These are phyloP conservation scores for Zapornia atra DNA, from an alignment of 2,113 vertebrate genomes.

Conservation along the genomic window DNA sequence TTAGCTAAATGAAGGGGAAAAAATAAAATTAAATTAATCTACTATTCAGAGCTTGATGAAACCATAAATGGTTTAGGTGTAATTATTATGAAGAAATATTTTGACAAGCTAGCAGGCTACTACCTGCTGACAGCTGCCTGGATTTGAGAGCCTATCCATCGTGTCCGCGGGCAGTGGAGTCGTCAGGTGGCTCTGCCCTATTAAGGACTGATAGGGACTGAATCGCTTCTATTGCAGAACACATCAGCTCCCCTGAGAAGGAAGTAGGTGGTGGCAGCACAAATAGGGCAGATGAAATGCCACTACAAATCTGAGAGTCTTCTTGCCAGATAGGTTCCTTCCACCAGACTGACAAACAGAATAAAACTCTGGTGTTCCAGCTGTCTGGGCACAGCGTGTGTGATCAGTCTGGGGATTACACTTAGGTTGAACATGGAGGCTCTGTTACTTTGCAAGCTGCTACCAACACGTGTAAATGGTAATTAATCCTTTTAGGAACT, in stretches of 20 bases:
- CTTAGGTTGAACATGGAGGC: not conserved
- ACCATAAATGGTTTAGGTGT: not conserved
- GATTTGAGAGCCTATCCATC: not conserved
- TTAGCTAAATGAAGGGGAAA: not conserved
- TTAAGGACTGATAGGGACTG: not conserved
- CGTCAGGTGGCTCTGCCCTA: not conserved
- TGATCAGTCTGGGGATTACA: not conserved
- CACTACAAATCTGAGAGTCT: not conserved
- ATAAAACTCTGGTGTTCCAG: not conserved
- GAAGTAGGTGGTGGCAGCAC: not conserved
- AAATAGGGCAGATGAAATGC: not conserved
- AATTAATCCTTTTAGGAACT: not conserved
- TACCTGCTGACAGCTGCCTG: not conserved
- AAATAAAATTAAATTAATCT: not conserved
- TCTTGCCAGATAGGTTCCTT: not conserved
- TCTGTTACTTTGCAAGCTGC: not conserved
- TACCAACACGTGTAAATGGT: accelerated
- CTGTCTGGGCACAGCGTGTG: accelerated
- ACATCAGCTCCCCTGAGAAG: not conserved
- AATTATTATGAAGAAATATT: not conserved
- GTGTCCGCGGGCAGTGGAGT: accelerated
- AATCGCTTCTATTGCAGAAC: not conserved
- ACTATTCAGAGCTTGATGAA: not conserved
- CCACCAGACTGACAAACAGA: not conserved
- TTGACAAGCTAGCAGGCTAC: not conserved